Evolutionary conservation across 2,888 invertebrate species (phyloP).

Genomic region (Strigamia transsilvanica): DNA sequence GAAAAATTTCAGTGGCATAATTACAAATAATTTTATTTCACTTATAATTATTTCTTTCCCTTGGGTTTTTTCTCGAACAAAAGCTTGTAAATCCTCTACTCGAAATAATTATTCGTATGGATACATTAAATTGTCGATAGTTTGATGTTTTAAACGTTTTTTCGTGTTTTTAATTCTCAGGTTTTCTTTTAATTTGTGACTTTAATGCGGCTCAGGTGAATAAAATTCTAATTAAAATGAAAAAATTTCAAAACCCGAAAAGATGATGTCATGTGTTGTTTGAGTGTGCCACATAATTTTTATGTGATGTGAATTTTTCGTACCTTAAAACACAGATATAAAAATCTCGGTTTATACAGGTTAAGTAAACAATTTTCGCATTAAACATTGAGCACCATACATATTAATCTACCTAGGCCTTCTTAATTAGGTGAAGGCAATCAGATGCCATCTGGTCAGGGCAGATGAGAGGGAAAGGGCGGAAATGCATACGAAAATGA

Average conservation of each 20-base stretch:
- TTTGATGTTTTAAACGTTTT: neutral
- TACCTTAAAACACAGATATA: slow-evolving; percentile 33
- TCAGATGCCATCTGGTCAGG: slow-evolving; percentile 27
- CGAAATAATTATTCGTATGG: neutral
- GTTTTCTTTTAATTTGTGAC: neutral
- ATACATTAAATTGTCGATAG: neutral
- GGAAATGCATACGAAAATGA: neutral
- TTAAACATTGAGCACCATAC: slow-evolving; percentile 9
- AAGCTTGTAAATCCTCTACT: slow-evolving; percentile 9
- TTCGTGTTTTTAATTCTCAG: neutral
- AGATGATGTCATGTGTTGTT: slow-evolving; percentile 24
- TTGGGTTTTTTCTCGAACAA: slow-evolving; percentile 25
- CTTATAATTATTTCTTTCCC: slow-evolving; percentile 43
- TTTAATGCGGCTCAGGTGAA: neutral
- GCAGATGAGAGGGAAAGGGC: slow-evolving; percentile 15
- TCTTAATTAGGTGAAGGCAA: slow-evolving; percentile 41
- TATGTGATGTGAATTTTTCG: slow-evolving; percentile 17
- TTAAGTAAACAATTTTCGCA: slow-evolving; percentile 23
- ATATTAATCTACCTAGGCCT: slow-evolving; percentile 16
- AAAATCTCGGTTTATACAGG: neutral
- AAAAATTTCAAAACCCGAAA: neutral
- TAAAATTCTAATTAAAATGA: neutral
- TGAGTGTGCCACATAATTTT: slow-evolving; percentile 31
- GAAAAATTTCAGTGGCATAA: slow-evolving; percentile 38
- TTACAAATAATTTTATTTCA: slow-evolving; percentile 34